Base-by-base conservation (phyloP, 2,797 vertebrate species). In the Ctenochaetus hawaiiensis region DNA sequence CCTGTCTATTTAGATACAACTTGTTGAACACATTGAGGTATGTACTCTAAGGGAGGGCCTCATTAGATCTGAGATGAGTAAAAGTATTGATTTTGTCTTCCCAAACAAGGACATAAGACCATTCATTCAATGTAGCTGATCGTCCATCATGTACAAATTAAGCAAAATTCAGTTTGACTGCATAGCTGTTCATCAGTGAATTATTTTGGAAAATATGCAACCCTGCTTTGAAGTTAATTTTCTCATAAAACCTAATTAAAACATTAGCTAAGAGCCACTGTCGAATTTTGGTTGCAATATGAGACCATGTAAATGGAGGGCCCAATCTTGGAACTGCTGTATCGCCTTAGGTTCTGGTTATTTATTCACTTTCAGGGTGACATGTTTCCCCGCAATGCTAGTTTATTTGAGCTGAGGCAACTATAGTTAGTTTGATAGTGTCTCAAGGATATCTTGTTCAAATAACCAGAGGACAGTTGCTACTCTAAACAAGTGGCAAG, bases 361-460 rank as follows among this genome's bases (percentile, higher is more conserved):
- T 78, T 68, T 81, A 85, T 85, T 75, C 67, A 72, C 18, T 49
- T 65, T 72, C 30, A 22, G 30, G 12, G 5, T 74, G 76, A 80
- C 60, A 73, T 58, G 47, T 80, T 81, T 83, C 49, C 57, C 70
- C 67, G 69, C 54, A 80, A 12, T 78, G 52, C 51, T 39, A 58
- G 12, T 26, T 70, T 67, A 51, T 81, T 58, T 70, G 45, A 34
- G 70, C 51, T 60, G 47, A 54, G 30, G 72, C 23, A 71, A 34
- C 56, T 45, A 41, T 49, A 18, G 72, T 69, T 72, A 65, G 34
- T 67, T 39, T 81, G 59, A 17, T 18, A 17, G 43, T 67, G 67
- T 81, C 70, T 78, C 48, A 75, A 78, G 78, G 69, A 70, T 49
- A 81, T 56, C 17, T 79, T 60, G 22, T 81, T 72, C 58, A 72